Conservation (phyloP, 1,140 invertebrate genomes). For the Pogonognathellus flavescens region DNA sequence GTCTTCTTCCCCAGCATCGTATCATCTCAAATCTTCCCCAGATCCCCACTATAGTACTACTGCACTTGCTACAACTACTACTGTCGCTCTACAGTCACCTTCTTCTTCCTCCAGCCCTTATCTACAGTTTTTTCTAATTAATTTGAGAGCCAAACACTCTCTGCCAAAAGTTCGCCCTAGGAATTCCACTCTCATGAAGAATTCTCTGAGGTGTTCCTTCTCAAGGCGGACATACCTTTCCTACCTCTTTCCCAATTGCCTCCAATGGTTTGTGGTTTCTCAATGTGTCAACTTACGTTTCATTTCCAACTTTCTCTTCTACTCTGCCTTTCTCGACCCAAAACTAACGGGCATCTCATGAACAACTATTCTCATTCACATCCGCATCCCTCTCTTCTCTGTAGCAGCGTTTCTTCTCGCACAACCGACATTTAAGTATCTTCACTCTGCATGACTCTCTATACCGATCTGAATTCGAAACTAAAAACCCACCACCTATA, state of each 20-base stretch:
- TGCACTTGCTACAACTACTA: not conserved
- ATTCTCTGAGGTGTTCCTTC: slow-evolving; percentile 49
- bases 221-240: slow-evolving; percentile 50
- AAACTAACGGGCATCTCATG: not conserved
- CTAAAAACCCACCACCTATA: slow-evolving; percentile 10
- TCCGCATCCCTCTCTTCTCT: not conserved
- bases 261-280: slow-evolving; percentile 56
- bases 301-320: slow-evolving; percentile 48
- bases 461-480: slow-evolving; percentile 1
- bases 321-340: not conserved
- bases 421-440: not conserved
- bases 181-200: slow-evolving; percentile 54
- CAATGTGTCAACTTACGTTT: slow-evolving; percentile 60
- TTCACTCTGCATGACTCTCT: slow-evolving; percentile 15
- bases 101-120: slow-evolving; percentile 4
- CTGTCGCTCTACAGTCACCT: not conserved
- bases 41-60: not conserved
- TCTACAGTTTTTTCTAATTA: slow-evolving; percentile 67
- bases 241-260: slow-evolving; percentile 48
- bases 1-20: not conserved
- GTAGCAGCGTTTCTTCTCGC: too few relatives aligned
- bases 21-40: slow-evolving; percentile 22
- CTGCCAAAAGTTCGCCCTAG: slow-evolving; percentile 53
- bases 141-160: slow-evolving; percentile 63
- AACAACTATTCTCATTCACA: slow-evolving; percentile 3